phyloP scores from a whole-genome alignment of 2,797 vertebrate species.

The Sebastes ruberrimus region DNA sequence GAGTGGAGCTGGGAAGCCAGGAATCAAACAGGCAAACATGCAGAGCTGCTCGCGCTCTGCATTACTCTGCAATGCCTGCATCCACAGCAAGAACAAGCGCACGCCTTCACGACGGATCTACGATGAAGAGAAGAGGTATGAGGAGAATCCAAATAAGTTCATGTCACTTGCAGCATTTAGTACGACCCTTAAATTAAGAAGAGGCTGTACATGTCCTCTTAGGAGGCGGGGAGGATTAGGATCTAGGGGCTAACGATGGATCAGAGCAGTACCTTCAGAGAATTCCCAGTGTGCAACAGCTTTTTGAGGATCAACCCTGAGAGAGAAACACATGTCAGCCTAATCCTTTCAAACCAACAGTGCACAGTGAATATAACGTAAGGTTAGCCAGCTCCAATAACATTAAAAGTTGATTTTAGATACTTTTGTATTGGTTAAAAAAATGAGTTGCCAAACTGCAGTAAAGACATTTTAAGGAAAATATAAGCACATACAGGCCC shows the following conservation, averaged over 20 bases:
- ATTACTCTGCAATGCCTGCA: slow-evolving; percentile 96
- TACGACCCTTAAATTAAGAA: background rate
- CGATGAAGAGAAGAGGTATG: background rate
- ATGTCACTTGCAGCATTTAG: background rate
- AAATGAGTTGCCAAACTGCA: too few relatives aligned
- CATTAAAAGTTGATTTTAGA: background rate
- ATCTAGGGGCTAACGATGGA: background rate
- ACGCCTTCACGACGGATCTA: slow-evolving; percentile 98
- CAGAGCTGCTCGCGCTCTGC: slow-evolving; percentile 95
- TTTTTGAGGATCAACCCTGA: slow-evolving; percentile 98
- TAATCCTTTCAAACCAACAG: background rate
- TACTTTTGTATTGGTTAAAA: background rate
- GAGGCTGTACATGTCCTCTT: fast-evolving
- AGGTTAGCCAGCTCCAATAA: background rate
- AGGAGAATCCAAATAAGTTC: background rate
- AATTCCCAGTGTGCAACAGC: slow-evolving; percentile 97
- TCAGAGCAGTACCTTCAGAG: slow-evolving; percentile 90
- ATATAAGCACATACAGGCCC: too few relatives aligned
- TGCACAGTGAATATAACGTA: background rate
- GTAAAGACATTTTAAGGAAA: too few relatives aligned
- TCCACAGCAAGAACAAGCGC: slow-evolving; percentile 96
- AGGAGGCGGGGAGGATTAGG: background rate
- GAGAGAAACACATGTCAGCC: slow-evolving; percentile 27
- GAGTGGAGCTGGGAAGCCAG: slow-evolving; percentile 93
- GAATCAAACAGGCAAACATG: slow-evolving; percentile 98